Evolutionary conservation across 37 sponge, comb jelly and placozoan genomes (phyloP), one percentile per base, ranked within the genome.

Genomic region (Ianthella basta): DNA sequence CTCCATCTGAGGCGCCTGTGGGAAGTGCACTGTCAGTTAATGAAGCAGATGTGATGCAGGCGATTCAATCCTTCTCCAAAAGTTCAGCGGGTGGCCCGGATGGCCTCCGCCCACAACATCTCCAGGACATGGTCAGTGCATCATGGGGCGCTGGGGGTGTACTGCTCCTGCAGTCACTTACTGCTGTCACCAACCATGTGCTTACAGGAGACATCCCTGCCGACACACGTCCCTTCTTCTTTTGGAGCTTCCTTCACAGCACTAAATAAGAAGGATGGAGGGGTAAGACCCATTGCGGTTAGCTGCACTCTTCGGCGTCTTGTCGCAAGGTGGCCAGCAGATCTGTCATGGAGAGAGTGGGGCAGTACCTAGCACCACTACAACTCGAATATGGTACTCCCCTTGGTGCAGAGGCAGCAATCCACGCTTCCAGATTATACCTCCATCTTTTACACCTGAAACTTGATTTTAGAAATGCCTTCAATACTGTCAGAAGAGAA

Each of bases 31-130:
- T 61, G 64, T 13, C 14, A 61, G 64, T 27, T 61, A 61, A 61
- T 29, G 64, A 61, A n/a, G 29, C 4, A 12, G 64, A 61, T 27
- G 24, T 61, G 64, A 61, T 61, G 29, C 64, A 61, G 64, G 29
- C 64, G 29, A 61, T 61, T 6, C 64, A 10, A 61, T 61, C 14
- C 64, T 61, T 29, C 50, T 12, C 64, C 10, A 61, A 61, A 61
- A 12, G 64, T 10, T 61, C 64, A 61, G 64, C 64, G 10, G 64
- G 64, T 61, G n/a, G n/a, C n/a, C n/a, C n/a, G n/a, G n/a, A n/a
- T n/a, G 64, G 64, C 27, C 64, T 61, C 64, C 29, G 64, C 2
- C 64, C 64, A 61, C 64, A 61, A 61, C 64, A 61, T 61, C 64
- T 61, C 64, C 64, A 61, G 64, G 64, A 61, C 64, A 61, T 61